These are phyloP conservation scores for Cepaea nemoralis DNA, from an alignment of 1,140 invertebrate genomes.

Conservation along the genomic window DNA sequence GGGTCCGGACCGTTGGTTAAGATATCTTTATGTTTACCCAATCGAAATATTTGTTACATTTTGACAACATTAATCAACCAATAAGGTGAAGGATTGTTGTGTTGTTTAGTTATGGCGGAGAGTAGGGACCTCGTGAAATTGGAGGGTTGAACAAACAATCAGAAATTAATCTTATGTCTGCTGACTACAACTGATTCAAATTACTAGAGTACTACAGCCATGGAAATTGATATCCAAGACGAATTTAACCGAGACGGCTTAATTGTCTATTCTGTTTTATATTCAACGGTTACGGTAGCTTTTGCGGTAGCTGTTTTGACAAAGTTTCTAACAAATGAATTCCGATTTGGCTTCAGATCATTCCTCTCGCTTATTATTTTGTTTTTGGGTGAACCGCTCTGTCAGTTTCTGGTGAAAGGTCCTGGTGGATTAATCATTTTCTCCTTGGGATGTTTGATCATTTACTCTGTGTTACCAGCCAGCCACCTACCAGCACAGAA, in stretches of 20 bases:
- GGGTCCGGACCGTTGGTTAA: not conserved
- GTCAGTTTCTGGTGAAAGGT: constrained; percentile 70
- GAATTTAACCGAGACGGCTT: constrained; percentile 65
- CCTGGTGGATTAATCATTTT: constrained; percentile 64
- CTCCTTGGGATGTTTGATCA: constrained; percentile 64
- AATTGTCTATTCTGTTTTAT: constrained; percentile 68
- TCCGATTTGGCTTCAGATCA: constrained; percentile 69
- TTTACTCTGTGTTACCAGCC: constrained; percentile 68
- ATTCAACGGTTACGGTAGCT: constrained; percentile 67
- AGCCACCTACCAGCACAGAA: constrained; percentile 65
- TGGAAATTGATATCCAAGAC: constrained; percentile 55
- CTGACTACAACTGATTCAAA: too few species aligned
- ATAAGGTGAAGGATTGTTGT: not conserved
- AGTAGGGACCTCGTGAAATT: not conserved
- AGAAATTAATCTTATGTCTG: not conserved
- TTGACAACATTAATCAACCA: not conserved
- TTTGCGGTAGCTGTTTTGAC: constrained; percentile 70
- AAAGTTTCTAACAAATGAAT: constrained; percentile 70
- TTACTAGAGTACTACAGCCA: too few species aligned
- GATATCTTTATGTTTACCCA: not conserved
- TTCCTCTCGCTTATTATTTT: constrained; percentile 65
- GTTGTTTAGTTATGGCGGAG: constrained; percentile 20
- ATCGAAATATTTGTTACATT: not conserved
- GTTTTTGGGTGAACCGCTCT: constrained; percentile 70
- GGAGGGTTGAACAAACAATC: not conserved